Base-by-base conservation (phyloP, 2,113 vertebrate genomes). In the Heptranchias perlo region DNA sequence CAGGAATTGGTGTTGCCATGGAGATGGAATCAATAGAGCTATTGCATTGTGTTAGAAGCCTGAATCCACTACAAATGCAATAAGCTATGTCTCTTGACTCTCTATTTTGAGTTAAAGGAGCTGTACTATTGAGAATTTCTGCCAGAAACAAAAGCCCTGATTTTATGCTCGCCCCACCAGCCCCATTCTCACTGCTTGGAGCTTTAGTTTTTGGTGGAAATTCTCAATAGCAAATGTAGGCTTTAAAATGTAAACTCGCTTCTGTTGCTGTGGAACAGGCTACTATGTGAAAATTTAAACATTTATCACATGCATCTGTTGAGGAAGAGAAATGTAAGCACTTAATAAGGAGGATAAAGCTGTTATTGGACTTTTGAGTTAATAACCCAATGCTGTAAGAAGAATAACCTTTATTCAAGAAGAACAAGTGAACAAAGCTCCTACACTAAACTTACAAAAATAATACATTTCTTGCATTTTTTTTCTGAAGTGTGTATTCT, bases 11-110 rank as follows among this genome's bases (percentile, higher is more conserved):
- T 64, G 89, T 93, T 93, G 39, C 89, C 61, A 93, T 93, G 89
- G 89, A 93, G 58, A 93, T 93, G 35, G 35, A 64, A 62, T 93
- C 89, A 93, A 93, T 93, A 47, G 89, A 7, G 58, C 35, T 93
- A 93, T 62, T 93, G 89, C 6, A 93, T 64, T 93, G 89, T 93
- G 89, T 93, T 39, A 93, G n/a, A 93, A 93, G 89, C 23, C 35
- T 93, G 89, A 93, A 93, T 93, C 58, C n/a, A 61, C 89, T 61
- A 64, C 58, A 93, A 93, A 39, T 64, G 89, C 35, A 93, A 61
- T 93, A 58, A 93, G 35, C 58, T n/a, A 39, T 93, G 58, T 39
- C n/a, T 18, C 58, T 93, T 93, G 25, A 89, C 23, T 89, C 13
- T 58, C 86, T 89, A 54, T 89, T 89, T 35, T 89, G 31, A 62